These are phyloP conservation scores for Smithornis capensis DNA, from an alignment of 2,113 vertebrate genomes.

Conservation along the genomic window DNA sequence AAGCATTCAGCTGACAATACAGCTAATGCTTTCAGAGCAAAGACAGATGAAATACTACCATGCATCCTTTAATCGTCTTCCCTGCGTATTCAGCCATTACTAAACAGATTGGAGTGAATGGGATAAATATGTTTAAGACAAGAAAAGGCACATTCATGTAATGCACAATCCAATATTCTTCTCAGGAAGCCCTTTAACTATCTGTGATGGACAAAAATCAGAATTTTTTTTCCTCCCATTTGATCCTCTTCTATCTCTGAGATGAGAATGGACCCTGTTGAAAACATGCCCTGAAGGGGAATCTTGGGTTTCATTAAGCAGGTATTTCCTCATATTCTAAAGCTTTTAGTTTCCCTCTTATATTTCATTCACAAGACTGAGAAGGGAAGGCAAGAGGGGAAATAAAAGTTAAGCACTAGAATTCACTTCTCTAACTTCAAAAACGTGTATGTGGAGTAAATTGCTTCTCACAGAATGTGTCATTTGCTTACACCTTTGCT, in stretches of 20 bases:
- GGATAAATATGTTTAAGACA: not conserved
- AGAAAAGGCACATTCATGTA: not conserved
- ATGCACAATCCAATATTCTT: accelerated
- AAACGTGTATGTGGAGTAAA: not conserved
- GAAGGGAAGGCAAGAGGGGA: not conserved
- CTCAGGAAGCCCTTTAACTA: not conserved
- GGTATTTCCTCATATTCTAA: not conserved
- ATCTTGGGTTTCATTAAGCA: not conserved
- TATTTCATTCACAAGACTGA: not conserved
- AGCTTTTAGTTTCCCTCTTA: accelerated
- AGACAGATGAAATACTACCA: not conserved
- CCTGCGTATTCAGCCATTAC: not conserved
- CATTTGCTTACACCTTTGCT: accelerated
- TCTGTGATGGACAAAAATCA: not conserved
- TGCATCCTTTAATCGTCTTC: not conserved
- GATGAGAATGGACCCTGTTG: not conserved
- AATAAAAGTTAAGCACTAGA: not conserved
- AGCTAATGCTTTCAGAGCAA: not conserved
- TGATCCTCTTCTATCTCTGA: not conserved
- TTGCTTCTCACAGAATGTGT: not conserved
- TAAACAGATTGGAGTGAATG: not conserved
- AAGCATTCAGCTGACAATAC: not conserved
- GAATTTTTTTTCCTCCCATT: not conserved
- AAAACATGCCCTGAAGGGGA: not conserved
- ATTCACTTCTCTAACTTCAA: not conserved